phyloP scores from a whole-genome alignment of 2,797 vertebrate genomes.

The Schizopygopsis malacanthus region DNA sequence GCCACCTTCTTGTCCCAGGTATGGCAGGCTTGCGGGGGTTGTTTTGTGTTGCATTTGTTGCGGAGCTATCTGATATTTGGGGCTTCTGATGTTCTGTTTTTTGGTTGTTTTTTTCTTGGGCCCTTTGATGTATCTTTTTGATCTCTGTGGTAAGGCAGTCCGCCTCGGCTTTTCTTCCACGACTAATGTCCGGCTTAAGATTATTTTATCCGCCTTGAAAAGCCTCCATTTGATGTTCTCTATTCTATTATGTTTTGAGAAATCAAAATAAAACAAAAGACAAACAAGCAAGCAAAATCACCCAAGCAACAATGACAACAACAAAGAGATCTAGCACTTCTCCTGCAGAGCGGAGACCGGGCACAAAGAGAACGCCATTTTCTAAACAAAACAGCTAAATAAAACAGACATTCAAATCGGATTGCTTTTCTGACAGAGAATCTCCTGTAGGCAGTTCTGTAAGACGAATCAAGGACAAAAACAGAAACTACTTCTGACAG shows the following conservation, averaged over 20 bases:
- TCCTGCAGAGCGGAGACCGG: conserved; percentile 6
- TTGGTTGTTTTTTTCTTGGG: conserved; percentile 18
- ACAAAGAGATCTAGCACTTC: conserved; percentile 42
- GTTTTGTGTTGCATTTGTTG: conserved; percentile 30
- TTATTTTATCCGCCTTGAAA: conserved; percentile 28
- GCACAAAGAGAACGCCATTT: conserved; percentile 26
- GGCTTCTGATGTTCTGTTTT: conserved; percentile 41
- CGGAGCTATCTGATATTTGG: conserved; percentile 19
- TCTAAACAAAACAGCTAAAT: conserved; percentile 33
- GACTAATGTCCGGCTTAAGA: conserved; percentile 37
- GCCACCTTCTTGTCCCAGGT: conserved; percentile 30
- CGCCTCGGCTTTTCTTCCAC: conserved; percentile 21
- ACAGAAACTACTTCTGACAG: conserved; percentile 44
- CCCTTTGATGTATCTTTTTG: conserved; percentile 59
- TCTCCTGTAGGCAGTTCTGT: conserved; percentile 20
- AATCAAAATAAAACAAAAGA: conserved; percentile 31
- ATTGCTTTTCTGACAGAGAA: conserved; percentile 28
- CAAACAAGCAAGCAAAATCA: conserved; percentile 18
- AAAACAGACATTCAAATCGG: conserved; percentile 30
- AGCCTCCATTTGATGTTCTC: conserved; percentile 42
- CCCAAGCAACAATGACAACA: conserved; percentile 15
- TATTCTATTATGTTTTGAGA: conserved; percentile 45
- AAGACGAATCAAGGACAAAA: conserved; percentile 48
- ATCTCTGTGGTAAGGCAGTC: conserved; percentile 46
- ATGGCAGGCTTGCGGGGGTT: background rate